Percentiles rank a stretch among this genome's conserved stretches.
These are phyloP conservation scores for Strix aluco DNA, from an alignment of 2,113 vertebrate genomes.

Conservation along the genomic window DNA sequence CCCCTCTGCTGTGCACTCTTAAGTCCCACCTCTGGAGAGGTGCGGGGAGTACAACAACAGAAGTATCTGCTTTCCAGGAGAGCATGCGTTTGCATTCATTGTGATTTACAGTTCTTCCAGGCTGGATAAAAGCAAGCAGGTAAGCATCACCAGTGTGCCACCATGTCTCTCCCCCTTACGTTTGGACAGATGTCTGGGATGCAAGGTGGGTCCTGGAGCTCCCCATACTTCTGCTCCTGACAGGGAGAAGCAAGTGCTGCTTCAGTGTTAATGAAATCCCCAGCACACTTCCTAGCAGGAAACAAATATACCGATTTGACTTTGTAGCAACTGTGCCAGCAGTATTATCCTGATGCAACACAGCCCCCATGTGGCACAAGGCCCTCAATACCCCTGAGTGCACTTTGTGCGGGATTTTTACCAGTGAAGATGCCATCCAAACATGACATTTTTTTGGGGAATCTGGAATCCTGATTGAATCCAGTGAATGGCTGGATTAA, in stretches of 20 bases:
- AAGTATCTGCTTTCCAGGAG: background rate
- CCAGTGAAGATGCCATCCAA: background rate
- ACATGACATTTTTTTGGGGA: background rate
- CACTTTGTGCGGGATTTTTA: rapidly evolving
- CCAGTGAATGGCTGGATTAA: background rate
- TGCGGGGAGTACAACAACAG: no score
- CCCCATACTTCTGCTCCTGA: background rate
- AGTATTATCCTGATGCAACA: background rate
- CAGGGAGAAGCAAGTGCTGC: background rate
- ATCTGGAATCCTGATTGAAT: background rate
- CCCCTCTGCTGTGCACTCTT: background rate
- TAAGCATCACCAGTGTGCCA: background rate
- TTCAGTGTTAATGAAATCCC: background rate
- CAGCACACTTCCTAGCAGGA: background rate
- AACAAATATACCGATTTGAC: background rate
- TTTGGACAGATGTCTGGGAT: background rate
- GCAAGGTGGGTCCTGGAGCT: background rate
- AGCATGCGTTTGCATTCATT: background rate
- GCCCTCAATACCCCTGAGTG: background rate
- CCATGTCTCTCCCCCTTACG: background rate
- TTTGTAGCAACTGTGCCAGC: background rate
- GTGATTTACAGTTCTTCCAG: background rate
- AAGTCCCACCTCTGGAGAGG: background rate
- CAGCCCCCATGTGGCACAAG: background rate
- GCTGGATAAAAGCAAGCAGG: background rate